phyloP scores from a whole-genome alignment of 2,113 vertebrate species.

The Ardeotis arabs region DNA sequence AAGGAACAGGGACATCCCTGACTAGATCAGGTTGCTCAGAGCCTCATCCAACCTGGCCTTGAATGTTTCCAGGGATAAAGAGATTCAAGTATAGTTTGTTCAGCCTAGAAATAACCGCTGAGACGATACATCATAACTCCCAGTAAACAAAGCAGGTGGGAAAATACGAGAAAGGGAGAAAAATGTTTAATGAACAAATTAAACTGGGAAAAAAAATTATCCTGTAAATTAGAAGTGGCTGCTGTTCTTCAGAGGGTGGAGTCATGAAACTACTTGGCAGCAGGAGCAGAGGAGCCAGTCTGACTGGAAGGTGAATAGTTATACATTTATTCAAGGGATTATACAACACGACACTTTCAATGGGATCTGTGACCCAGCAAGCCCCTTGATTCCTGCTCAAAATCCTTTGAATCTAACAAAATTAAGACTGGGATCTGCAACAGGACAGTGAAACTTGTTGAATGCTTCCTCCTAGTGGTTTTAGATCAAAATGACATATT shows the following conservation, averaged over 20 bases:
- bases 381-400: not conserved
- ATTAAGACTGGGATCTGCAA: not conserved
- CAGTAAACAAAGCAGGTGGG: not conserved
- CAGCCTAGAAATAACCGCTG: not conserved
- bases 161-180: not conserved
- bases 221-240: not conserved
- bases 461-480: conserved; percentile 69
- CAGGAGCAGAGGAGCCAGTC: not conserved
- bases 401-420: not conserved
- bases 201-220: not conserved
- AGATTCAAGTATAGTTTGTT: not conserved
- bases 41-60: no score
- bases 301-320: not conserved
- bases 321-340: not conserved
- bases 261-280: not conserved
- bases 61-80: not conserved
- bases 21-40: no score
- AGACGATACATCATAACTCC: not conserved
- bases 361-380: not conserved
- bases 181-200: not conserved
- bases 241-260: not conserved
- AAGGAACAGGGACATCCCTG: no score
- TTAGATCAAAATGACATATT: conserved; percentile 16
- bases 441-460: conserved; percentile 42
- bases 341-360: not conserved